Evolutionary conservation across 2,113 vertebrate species (phyloP), one percentile per base, ranked within the genome.

Genomic region (Neodontobutis hainanensis): DNA sequence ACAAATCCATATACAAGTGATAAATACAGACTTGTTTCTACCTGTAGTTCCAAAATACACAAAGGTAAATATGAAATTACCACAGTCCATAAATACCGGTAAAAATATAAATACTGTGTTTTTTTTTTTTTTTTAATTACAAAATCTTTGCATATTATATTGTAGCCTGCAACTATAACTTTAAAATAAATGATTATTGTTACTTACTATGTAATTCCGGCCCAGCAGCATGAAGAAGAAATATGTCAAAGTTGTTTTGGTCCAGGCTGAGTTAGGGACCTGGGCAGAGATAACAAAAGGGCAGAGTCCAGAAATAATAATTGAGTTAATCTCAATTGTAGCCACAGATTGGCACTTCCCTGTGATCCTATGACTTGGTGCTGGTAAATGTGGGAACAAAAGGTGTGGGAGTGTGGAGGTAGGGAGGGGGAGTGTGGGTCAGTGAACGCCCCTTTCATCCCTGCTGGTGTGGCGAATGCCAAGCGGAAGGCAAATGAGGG

Each of bases 401-500:
- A 79, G 75, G 63, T 71, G 68, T 3, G 56, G 38, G 27, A 12
- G 6, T n/a, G 45, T n/a, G 45, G 35, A 1, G 34, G 47, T 27
- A 32, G 46, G 7, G 11, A 16, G 14, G 4, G 11, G 11, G 56
- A 7, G 44, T 42, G 34, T 42, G 71, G 71, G 71, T 73, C 67
- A 62, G 70, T 69, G 80, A 69, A 74, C 63, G 40, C 64, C 53
- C 35, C 76, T 88, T 89, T 86, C 81, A 87, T 87, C 82, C 83
- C 69, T 2, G 12, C 61, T 80, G 11, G 44, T 57, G 59, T 16
- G 19, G 53, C 59, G 32, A 84, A 85, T 87, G 86, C 87, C 86
- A 84, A 84, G 73, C 72, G 80, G 86, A 88, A 87, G 83, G 83
- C 74, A 70, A 84, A 74, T 64, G 75, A 85, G 76, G 73, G 81